Evolutionary conservation across 2,113 vertebrate species (phyloP).

Genomic region (Arenaria interpres): DNA sequence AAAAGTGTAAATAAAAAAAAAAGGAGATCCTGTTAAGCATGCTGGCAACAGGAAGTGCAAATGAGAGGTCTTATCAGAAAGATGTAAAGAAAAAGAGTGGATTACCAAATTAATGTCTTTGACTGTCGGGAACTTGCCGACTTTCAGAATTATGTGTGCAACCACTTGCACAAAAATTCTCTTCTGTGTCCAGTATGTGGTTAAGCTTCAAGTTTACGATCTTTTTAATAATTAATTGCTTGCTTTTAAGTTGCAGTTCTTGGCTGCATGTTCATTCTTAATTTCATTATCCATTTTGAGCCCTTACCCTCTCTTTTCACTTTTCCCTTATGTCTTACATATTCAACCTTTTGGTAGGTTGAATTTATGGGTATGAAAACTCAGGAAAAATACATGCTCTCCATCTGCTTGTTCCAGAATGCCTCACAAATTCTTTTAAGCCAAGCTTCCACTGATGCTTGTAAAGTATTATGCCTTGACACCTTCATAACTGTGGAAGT

Average conservation of each 20-base stretch:
- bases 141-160: neutral
- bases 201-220: neutral
- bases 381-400: neutral
- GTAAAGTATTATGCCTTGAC: neutral
- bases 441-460: neutral
- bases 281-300: neutral
- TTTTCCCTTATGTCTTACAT: neutral
- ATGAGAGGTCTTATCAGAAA: neutral
- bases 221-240: neutral
- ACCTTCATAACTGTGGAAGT: neutral
- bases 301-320: neutral
- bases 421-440: neutral
- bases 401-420: neutral
- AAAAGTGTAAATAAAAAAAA: neutral
- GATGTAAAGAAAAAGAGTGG: neutral
- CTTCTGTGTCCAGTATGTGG: neutral
- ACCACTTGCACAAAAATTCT: neutral
- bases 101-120: neutral
- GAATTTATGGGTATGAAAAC: neutral
- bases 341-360: neutral
- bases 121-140: neutral
- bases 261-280: neutral
- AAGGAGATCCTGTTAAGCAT: neutral
- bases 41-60: neutral
- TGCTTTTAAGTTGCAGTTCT: neutral